phyloP scores from a whole-genome alignment of 2,113 vertebrate genomes.

The Gallinago jamesoni region DNA sequence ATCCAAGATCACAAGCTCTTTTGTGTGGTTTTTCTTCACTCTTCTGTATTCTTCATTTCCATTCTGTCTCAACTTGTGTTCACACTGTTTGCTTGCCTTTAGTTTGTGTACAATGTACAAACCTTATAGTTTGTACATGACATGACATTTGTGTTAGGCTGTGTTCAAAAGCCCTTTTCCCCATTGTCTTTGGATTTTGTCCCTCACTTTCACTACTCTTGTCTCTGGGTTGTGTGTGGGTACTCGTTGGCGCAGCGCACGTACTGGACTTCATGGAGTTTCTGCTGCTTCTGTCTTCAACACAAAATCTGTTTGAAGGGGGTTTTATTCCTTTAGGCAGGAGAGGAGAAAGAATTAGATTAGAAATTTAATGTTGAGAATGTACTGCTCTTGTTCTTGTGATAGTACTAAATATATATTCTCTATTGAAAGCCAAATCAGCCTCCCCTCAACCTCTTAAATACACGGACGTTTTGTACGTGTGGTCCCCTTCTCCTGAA shows the following conservation, averaged over 20 bases:
- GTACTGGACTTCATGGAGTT: neutral
- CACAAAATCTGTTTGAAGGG: neutral
- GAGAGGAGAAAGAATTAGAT: neutral
- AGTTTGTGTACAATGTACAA: neutral
- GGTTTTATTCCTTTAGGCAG: neutral
- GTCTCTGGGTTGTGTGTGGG: neutral
- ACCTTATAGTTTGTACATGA: accelerated
- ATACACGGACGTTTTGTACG: accelerated
- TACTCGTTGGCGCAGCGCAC: neutral
- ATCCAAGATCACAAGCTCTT: neutral
- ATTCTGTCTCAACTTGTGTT: neutral
- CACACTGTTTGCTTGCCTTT: neutral
- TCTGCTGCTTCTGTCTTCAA: neutral
- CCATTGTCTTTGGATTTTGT: too few relatives aligned
- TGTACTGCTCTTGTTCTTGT: neutral
- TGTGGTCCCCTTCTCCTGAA: neutral
- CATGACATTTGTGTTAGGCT: neutral
- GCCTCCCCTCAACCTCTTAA: neutral
- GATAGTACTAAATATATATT: neutral
- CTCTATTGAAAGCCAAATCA: neutral
- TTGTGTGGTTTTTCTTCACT: accelerated
- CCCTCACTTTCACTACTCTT: neutral
- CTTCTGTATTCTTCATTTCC: neutral
- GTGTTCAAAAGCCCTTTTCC: neutral
- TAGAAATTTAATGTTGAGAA: neutral